A percentile compares a stretch with the other conserved stretches of the same genome.
These are phyloP conservation scores for Drosophila silvestris DNA, from an alignment of 2,888 invertebrate species.

Conservation along the genomic window DNA sequence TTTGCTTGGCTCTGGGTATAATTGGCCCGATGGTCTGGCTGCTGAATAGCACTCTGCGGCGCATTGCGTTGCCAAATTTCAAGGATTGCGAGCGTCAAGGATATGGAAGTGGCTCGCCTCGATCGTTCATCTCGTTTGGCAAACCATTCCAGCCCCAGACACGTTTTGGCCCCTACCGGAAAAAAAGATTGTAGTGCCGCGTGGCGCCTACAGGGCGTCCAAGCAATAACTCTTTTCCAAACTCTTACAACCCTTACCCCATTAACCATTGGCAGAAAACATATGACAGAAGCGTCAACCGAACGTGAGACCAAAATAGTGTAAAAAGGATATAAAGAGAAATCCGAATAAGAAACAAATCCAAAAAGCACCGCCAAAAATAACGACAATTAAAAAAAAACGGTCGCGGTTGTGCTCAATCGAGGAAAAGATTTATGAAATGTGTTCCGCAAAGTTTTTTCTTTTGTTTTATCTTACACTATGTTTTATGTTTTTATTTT, in stretches of 20 bases:
- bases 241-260: conserved; percentile 3
- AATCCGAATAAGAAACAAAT: conserved; percentile 1
- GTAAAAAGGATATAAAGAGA: not conserved
- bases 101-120: conserved; percentile 1
- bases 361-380: conserved; percentile 50
- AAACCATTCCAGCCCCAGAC: conserved; percentile 17
- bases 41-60: conserved; percentile 21
- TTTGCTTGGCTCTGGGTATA: conserved; percentile 10
- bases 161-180: conserved; percentile 33
- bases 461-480: conserved; percentile 8
- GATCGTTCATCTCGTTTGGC: conserved; percentile 47
- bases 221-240: conserved; percentile 20
- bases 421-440: conserved; percentile 75
- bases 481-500: conserved; percentile 11
- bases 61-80: conserved; percentile 9
- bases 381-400: conserved; percentile 52
- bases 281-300: conserved; percentile 15
- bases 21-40: conserved; percentile 31
- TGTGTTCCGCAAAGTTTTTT: conserved; percentile 58
- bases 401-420: conserved; percentile 68
- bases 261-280: conserved; percentile 24
- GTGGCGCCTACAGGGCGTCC: not conserved
- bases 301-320: conserved; percentile 22
- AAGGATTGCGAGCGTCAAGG: conserved; percentile 6
- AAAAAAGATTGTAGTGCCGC: conserved; percentile 19